Conservation (phyloP, 92 coral and sea anemone genomes). For the Phenganax subtilis region DNA sequence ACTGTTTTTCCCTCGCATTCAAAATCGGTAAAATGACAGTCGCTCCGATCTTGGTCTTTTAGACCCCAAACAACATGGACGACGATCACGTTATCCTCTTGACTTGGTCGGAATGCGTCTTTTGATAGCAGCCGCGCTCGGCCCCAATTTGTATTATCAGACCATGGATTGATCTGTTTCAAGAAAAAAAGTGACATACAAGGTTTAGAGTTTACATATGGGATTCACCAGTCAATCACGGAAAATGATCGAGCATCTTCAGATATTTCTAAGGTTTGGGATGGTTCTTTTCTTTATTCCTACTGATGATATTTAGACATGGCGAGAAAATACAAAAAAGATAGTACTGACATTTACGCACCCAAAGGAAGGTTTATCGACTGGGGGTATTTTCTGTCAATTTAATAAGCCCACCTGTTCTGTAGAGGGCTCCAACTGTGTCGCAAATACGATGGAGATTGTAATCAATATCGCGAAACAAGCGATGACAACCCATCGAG, state of each 20-base stretch:
- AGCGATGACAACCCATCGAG: constrained; percentile 72
- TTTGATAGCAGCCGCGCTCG: constrained; percentile 58
- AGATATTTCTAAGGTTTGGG: too few relatives aligned
- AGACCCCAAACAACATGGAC: constrained; percentile 91
- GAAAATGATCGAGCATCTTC: too few relatives aligned
- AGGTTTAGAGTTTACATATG: background rate
- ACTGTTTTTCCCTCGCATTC: constrained; percentile 88
- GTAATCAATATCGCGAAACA: constrained; percentile 55
- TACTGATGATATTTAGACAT: too few relatives aligned
- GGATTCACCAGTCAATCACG: too few relatives aligned
- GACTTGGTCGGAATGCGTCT: constrained; percentile 85
- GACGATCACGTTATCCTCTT: constrained; percentile 76
- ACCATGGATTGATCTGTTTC: constrained; percentile 83
- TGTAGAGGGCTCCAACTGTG: constrained; percentile 69
- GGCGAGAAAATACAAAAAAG: too few relatives aligned
- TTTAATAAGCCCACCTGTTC: constrained; percentile 64
- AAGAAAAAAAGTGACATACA: background rate
- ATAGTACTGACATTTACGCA: too few relatives aligned
- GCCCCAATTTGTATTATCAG: constrained; percentile 95
- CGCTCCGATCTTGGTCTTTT: constrained; percentile 76
- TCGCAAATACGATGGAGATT: constrained; percentile 68
- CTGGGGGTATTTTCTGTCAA: background rate
- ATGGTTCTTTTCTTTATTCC: too few relatives aligned
- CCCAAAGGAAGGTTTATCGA: too few relatives aligned
- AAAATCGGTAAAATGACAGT: constrained; percentile 89